Percentiles rank a stretch among this genome's conserved stretches.
Conservation (phyloP, 2,797 vertebrate species). For the Hemibagrus guttatus region DNA sequence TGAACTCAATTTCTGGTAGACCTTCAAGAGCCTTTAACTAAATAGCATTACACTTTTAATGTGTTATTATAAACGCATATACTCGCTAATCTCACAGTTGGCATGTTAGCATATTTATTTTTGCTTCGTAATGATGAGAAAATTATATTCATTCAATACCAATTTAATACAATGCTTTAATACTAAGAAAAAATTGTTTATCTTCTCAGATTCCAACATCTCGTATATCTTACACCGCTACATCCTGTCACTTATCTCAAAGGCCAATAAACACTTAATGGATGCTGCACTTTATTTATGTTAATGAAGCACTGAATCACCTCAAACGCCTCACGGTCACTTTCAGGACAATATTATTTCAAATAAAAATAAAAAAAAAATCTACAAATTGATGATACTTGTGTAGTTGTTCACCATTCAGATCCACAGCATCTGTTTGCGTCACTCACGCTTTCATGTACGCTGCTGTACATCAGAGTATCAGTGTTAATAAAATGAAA, state of each 20-base stretch:
- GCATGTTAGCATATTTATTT: neutral
- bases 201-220: neutral
- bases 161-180: neutral
- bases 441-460: neutral
- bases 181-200: neutral
- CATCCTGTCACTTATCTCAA: neutral
- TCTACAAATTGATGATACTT: neutral
- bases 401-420: neutral
- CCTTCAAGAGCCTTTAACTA: neutral
- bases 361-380: neutral
- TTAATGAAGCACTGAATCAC: too few relatives aligned
- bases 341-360: neutral
- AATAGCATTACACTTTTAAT: neutral
- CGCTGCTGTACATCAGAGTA: neutral
- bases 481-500: neutral
- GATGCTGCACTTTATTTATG: neutral
- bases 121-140: neutral
- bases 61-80: neutral
- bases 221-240: neutral
- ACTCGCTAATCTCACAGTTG: neutral
- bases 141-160: neutral
- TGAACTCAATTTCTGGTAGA: neutral
- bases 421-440: neutral
- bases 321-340: neutral
- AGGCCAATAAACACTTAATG: neutral